Conservation (phyloP, 2,797 vertebrate genomes). For the Sebastes taczanowskii region DNA sequence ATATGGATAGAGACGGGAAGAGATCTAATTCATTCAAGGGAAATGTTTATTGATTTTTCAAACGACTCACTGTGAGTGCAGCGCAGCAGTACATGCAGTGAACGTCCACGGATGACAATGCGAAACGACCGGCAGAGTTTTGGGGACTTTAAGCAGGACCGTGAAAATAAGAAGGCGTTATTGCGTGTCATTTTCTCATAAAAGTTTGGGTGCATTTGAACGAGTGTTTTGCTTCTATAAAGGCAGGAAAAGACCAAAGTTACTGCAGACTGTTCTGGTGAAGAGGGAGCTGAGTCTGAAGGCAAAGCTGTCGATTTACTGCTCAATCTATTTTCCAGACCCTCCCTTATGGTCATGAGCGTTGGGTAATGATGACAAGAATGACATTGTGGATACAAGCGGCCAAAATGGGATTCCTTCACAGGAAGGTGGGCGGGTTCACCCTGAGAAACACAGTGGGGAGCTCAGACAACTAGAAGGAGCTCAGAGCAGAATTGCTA, state of each 20-base stretch:
- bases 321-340: background rate
- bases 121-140: no score
- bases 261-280: background rate
- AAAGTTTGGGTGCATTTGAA: background rate
- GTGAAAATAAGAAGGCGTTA: background rate
- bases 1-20: no score
- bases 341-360: background rate
- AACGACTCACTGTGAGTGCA: no score
- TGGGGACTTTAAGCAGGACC: background rate
- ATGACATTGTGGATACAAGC: background rate
- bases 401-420: background rate
- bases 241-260: background rate
- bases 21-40: no score
- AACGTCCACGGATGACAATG: no score
- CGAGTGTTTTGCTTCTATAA: background rate
- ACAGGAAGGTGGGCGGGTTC: background rate
- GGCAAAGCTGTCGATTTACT: background rate
- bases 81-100: no score
- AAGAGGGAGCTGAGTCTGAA: background rate
- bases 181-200: background rate
- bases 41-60: no score
- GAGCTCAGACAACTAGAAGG: no score
- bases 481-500: background rate
- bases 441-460: background rate
- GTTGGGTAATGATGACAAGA: background rate